Base-by-base conservation (phyloP, 2,113 vertebrate genomes). In the Rhynchomys soricoides region DNA sequence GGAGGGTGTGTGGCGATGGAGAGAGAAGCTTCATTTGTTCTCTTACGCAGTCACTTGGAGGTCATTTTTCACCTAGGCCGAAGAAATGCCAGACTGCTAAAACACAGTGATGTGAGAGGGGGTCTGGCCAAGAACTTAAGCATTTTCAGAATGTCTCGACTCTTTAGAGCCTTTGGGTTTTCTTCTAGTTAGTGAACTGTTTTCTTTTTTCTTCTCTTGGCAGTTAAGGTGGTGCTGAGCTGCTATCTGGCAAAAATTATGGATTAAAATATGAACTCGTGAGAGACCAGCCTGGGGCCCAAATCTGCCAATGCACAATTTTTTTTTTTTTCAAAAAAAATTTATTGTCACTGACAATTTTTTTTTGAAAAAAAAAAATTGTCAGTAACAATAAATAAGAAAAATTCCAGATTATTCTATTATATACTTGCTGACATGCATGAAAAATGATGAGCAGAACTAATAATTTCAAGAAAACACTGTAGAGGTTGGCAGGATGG, bases 21-120 rank as follows among this genome's bases (percentile, higher is more conserved):
- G 71, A n/a, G 93, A 90, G 96, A 96, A 94, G 94, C 95, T 97
- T 97, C 79, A 96, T 92, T 59, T 79, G 73, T 97, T 97, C 86
- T 96, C 87, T 92, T 78, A 90, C 0, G 68, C 15, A 68, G 87
- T 43, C n/a, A 90, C 90, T 91, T 96, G 87, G 85, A 88, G 96
- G 77, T 55, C 93, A 96, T 96, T 98, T 97, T 89, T 93, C 92
- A 81, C 79, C 90, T 15, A 94, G 88, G 89, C 71, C 89, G 37
- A 87, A 96, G 93, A 95, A 71, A 93, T 59, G 70, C 82, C 79
- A 91, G 91, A 89, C 86, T 97, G 91, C 43, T 90, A 95, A 90
- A 64, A 95, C 31, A 57, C 94, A 45, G 91, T 50, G 78, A 64
- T 24, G 82, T 81, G 85, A 73, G n/a, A 89, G 86, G 59, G 91